Percentiles rank a stretch among this genome's conserved stretches.
Evolutionary conservation across 2,797 vertebrate genomes (phyloP).

Genomic region (Danio albolineatus): DNA sequence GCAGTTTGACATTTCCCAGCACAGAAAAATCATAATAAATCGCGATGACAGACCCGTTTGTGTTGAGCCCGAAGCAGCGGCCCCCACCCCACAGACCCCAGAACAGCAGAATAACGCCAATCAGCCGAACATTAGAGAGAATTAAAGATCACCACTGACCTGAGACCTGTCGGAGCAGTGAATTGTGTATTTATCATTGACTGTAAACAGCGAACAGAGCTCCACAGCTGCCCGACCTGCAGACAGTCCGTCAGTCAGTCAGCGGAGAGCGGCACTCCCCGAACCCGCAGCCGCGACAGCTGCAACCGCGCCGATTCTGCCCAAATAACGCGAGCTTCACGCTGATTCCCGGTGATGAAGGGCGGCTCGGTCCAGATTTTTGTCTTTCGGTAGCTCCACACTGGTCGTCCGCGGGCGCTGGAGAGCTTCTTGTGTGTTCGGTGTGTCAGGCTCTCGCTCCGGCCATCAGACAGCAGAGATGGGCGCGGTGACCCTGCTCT

Average conservation of each 20-base stretch:
- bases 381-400: conserved; percentile 70
- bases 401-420: conserved; percentile 62
- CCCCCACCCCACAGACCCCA: conserved; percentile 19
- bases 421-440: conserved; percentile 73
- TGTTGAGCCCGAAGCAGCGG: conserved; percentile 19
- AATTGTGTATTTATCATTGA: conserved; percentile 82
- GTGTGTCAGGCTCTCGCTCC: conserved; percentile 80
- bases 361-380: conserved; percentile 60
- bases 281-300: conserved; percentile 68
- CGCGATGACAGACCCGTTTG: conserved; percentile 9
- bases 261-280: conserved; percentile 84
- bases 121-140: conserved; percentile 51
- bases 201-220: conserved; percentile 73
- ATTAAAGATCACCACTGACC: conserved; percentile 71
- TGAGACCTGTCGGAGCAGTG: conserved; percentile 78
- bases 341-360: conserved; percentile 45
- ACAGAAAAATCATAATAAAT: neutral
- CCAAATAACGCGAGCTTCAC: conserved; percentile 1
- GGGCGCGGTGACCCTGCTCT: conserved; percentile 89
- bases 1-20: neutral
- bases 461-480: conserved; percentile 87
- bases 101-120: conserved; percentile 61
- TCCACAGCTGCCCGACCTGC: conserved; percentile 72
- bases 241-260: conserved; percentile 75
- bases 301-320: conserved; percentile 13